Evolutionary conservation across 2,888 invertebrate genomes (phyloP).

Genomic region (Drosophila neotestacea): DNA sequence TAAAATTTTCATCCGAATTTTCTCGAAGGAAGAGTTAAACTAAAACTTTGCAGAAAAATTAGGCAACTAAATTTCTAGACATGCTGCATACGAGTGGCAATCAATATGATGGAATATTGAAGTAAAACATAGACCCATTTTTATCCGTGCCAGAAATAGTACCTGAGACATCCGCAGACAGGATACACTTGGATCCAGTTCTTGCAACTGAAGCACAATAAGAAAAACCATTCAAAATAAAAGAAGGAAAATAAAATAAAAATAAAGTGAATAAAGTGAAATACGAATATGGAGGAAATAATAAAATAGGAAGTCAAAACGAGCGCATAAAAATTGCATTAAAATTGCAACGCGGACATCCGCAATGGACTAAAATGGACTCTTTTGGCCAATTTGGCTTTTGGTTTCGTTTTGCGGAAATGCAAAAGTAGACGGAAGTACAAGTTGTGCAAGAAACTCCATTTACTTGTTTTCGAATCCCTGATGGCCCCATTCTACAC

Average conservation of each 20-base stretch:
- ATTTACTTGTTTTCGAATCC: slow-evolving; percentile 31
- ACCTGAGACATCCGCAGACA: slow-evolving; percentile 5
- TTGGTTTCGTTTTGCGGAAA: slow-evolving; percentile 56
- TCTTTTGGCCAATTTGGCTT: slow-evolving; percentile 38
- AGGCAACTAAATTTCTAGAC: slow-evolving; percentile 43
- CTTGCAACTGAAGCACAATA: neutral
- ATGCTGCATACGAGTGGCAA: slow-evolving; percentile 21
- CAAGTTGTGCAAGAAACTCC: slow-evolving; percentile 72
- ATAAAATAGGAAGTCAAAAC: slow-evolving; percentile 66
- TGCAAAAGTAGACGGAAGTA: slow-evolving; percentile 79
- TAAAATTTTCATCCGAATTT: slow-evolving; percentile 50
- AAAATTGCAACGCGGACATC: slow-evolving; percentile 79
- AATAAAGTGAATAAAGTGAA: slow-evolving; percentile 32
- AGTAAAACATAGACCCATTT: neutral
- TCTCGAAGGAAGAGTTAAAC: slow-evolving; percentile 8
- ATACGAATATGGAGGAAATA: slow-evolving; percentile 22
- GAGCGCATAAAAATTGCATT: slow-evolving; percentile 81
- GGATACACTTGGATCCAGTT: neutral
- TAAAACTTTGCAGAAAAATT: slow-evolving; percentile 47
- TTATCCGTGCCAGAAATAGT: neutral
- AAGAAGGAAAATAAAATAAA: slow-evolving; percentile 14
- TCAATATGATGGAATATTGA: slow-evolving; percentile 11
- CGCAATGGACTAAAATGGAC: slow-evolving; percentile 51
- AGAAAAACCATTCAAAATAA: neutral
- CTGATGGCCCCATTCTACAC: neutral